Evolutionary conservation across 2,888 invertebrate genomes (phyloP), one percentile per base, ranked within the genome.

Genomic region (Tiphia femorata): DNA sequence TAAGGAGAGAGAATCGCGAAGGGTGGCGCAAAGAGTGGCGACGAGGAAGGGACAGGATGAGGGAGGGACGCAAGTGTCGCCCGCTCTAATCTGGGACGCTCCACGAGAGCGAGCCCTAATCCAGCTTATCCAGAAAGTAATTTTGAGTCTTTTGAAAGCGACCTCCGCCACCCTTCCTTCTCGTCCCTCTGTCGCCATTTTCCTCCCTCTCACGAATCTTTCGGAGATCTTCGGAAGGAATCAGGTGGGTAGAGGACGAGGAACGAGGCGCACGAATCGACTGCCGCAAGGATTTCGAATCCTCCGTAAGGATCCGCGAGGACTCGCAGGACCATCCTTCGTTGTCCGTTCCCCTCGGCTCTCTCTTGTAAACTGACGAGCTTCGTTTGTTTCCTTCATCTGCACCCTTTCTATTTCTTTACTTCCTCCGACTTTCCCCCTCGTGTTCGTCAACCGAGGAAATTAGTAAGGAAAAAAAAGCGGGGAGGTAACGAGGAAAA

Each of bases 81-180:
- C 75, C 67, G 74, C 51, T 81, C 80, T 83, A 82, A 82, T 82
- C 82, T 80, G 77, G 78, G 76, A 73, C 77, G 78, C 76, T 75
- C 77, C 75, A 76, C 75, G 79, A 77, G 79, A 78, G 79, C 84
- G 84, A 84, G 84, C 85, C 86, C 86, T 87, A 86, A 87, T 87
- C 86, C 87, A 86, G 86, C 87, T 87, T 86, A 86, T 87, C 87
- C 86, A 86, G 86, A 87, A 87, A 87, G 87, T 87, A 87, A 87
- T 87, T 87, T 87, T 86, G 86, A 86, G 86, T 87, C 86, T 86
- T 87, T 87, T 87, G 84, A 87, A 87, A 86, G 76, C 75, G 73
- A 64, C 62, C 73, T 49, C 59, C 50, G 19, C 12, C 49, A 40
- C 64, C 50, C 50, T 56, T 54, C 55, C 46, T 46, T 44, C 44